Evolutionary conservation across 2,888 invertebrate species (phyloP), one percentile per base, ranked within the genome.

Genomic region (Ormyrus labotus): DNA sequence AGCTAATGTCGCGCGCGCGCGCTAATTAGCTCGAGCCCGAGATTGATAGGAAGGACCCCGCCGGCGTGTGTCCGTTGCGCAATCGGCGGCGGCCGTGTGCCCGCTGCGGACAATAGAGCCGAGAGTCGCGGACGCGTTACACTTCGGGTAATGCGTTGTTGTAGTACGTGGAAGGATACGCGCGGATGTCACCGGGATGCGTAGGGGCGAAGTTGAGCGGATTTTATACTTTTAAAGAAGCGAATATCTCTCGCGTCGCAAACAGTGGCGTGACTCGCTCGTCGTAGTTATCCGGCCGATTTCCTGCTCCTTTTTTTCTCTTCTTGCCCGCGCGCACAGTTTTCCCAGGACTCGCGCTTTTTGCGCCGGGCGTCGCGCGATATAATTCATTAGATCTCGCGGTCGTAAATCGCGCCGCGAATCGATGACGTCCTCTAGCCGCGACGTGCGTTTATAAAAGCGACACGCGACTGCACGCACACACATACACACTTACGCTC

Each of bases 41-140:
- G 84, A 87, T 87, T 85, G 84, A 86, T 85, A 84, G 84, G 81
- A 83, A 85, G 80, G 82, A 84, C 82, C 85, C 82, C 48, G 50
- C 55, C 55, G 10, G 34, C 51, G 76, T 1, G 34, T 57, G 47
- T 8, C 13, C 68, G 82, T 87, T 87, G 82, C 85, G 84, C 81
- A 86, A 86, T 50, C 48, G n/a, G 6, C 48, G n/a, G 6, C 45
- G 50, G 68, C 63, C 50, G 51, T 58, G 51, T 51, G 75, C 67
- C 67, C 13, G 47, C 45, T 53, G 51, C 55, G 48, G n/a, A 45
- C 8, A 57, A 57, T n/a, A 0, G 10, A 5, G n/a, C 57, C 34
- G 57, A 57, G 57, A 1, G 11, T 57, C n/a, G 34, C 34, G 10
- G 19, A 51, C 13, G 57, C 47, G 11, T 11, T 47, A 13, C 6